Evolutionary conservation across 2,113 vertebrate species (phyloP).

Genomic region (Platanista minor): DNA sequence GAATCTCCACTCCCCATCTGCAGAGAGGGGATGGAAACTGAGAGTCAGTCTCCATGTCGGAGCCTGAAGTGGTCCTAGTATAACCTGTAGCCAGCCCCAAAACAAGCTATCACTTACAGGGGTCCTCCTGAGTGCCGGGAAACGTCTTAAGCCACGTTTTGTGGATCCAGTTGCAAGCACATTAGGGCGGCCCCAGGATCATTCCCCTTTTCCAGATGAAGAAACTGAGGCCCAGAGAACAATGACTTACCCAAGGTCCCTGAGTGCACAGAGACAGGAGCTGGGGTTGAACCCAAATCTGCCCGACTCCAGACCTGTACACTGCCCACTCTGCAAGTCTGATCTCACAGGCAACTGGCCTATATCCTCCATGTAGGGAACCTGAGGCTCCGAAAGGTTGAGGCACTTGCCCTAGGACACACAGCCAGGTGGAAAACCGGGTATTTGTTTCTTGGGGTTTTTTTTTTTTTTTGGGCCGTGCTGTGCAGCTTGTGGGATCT

Average conservation of each 20-base stretch:
- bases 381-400: neutral
- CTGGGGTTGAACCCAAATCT: neutral
- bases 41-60: rapidly evolving
- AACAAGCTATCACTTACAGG: rapidly evolving
- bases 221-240: too few relatives aligned
- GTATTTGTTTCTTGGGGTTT: neutral
- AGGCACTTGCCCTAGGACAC: neutral
- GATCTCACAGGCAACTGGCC: too few relatives aligned
- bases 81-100: neutral
- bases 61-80: neutral
- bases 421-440: neutral
- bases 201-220: neutral
- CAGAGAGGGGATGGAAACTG: neutral
- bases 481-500: too few relatives aligned
- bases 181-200: neutral
- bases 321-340: neutral
- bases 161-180: neutral
- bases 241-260: neutral
- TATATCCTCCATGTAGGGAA: neutral
- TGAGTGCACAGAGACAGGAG: neutral
- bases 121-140: rapidly evolving
- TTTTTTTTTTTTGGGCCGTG: too few relatives aligned
- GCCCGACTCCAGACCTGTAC: rapidly evolving
- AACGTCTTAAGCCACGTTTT: neutral
- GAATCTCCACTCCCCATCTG: neutral